These are phyloP conservation scores for Drosophila miranda DNA, from an alignment of 1,140 invertebrate species.

Conservation along the genomic window DNA sequence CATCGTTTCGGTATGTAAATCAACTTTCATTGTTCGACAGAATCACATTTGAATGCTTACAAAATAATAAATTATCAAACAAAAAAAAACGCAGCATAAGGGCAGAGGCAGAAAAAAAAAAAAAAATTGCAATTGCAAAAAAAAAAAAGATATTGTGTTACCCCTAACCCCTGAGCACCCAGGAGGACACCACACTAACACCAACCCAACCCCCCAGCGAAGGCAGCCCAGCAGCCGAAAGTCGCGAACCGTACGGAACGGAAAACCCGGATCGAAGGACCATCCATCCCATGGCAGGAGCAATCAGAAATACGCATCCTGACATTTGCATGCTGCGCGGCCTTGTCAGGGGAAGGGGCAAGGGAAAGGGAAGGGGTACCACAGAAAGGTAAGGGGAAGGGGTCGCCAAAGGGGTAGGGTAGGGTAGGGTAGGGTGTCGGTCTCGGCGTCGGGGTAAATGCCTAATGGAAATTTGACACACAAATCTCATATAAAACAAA, in stretches of 20 bases:
- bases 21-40: constrained; percentile 81
- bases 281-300: constrained; percentile 20
- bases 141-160: constrained; percentile 64
- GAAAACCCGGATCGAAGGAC: background rate
- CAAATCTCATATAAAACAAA: constrained; percentile 76
- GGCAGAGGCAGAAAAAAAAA: constrained; percentile 5
- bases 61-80: constrained; percentile 82
- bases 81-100: constrained; percentile 63
- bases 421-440: constrained; percentile 2
- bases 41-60: constrained; percentile 82
- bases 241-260: constrained; percentile 21
- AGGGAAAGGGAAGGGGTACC: no score
- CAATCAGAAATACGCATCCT: constrained; percentile 31
- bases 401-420: constrained; percentile 25
- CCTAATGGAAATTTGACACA: constrained; percentile 82
- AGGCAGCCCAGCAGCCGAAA: background rate
- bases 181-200: constrained; percentile 4
- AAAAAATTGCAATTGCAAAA: constrained; percentile 62
- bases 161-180: constrained; percentile 42
- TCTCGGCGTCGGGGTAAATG: constrained; percentile 26
- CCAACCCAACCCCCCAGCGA: constrained; percentile 8
- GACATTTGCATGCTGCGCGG: constrained; percentile 48
- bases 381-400: no score
- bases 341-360: no score
- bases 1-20: constrained; percentile 82